Evolutionary conservation across 1,140 invertebrate species (phyloP).

Genomic region (Aphelenchoides besseyi): DNA sequence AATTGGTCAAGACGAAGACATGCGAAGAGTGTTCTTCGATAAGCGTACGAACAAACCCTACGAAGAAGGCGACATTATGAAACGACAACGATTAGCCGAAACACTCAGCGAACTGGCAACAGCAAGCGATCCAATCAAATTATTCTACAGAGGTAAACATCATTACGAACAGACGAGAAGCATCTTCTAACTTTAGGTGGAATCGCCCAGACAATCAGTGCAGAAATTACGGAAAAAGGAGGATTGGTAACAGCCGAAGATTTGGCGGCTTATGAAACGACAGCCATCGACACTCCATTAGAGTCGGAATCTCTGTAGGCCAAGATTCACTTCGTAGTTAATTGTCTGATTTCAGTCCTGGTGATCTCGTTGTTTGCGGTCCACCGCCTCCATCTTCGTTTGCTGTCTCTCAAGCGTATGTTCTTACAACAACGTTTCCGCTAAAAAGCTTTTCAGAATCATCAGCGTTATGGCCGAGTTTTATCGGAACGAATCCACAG

Average conservation of each 20-base stretch:
- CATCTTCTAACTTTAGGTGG: conserved; percentile 32
- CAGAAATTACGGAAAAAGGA: conserved; percentile 62
- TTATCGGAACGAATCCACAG: conserved; percentile 1
- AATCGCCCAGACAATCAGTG: conserved; percentile 53
- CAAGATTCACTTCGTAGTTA: no score
- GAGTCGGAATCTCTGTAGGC: conserved; percentile 21
- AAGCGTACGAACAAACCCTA: conserved; percentile 63
- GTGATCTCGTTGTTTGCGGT: conserved; percentile 61
- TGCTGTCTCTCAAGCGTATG: conserved; percentile 50
- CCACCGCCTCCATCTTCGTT: conserved; percentile 61
- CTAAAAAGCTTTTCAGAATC: background rate
- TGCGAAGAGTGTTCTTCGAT: conserved; percentile 62
- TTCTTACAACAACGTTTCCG: background rate
- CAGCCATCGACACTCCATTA: conserved; percentile 65
- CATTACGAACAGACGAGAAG: background rate
- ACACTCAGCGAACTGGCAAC: conserved; percentile 64
- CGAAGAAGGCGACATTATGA: conserved; percentile 65
- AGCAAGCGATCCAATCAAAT: conserved; percentile 59
- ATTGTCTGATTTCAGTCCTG: no score
- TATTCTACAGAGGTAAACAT: conserved; percentile 61
- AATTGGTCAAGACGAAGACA: conserved; percentile 43
- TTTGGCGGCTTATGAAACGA: conserved; percentile 63
- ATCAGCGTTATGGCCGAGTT: no score
- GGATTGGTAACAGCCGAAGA: conserved; percentile 55
- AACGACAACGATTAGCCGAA: conserved; percentile 59